A percentile compares a stretch with the other conserved stretches of the same genome.
Evolutionary conservation across 1,140 invertebrate species (phyloP).

Genomic region (Aphelinus atriplicis): DNA sequence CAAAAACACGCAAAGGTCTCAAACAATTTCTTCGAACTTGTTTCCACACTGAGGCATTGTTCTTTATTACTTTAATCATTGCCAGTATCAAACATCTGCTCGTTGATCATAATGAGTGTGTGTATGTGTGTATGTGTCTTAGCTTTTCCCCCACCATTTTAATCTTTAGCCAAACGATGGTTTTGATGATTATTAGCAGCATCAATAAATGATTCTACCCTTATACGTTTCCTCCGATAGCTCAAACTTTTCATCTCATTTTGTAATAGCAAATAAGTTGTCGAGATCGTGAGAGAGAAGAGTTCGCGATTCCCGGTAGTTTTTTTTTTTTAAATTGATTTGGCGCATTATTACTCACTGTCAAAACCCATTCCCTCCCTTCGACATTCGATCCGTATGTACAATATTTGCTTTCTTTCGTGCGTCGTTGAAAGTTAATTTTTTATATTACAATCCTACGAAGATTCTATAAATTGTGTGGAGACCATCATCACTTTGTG

Average conservation of each 20-base stretch:
- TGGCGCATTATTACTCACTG: slow-evolving; percentile 22
- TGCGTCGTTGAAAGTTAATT: slow-evolving; percentile 20
- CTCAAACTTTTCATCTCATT: too few relatives aligned
- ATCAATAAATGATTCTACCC: slow-evolving; percentile 9
- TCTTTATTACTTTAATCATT: slow-evolving; percentile 17
- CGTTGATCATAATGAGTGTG: slow-evolving; percentile 6
- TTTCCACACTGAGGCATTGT: neutral
- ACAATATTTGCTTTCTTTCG: slow-evolving; percentile 33
- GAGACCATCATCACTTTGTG: slow-evolving; percentile 17
- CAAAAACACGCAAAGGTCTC: slow-evolving; percentile 26
- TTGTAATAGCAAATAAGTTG: neutral
- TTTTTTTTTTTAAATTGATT: slow-evolving; percentile 20
- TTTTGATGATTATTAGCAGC: slow-evolving; percentile 13
- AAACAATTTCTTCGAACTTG: neutral
- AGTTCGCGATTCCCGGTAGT: slow-evolving; percentile 32
- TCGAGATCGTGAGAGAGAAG: slow-evolving; percentile 42
- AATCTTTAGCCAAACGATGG: slow-evolving; percentile 9
- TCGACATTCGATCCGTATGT: slow-evolving; percentile 29
- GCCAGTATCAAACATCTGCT: slow-evolving; percentile 25
- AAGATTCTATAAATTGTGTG: slow-evolving; percentile 29
- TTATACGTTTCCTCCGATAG: neutral
- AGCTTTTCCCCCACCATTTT: too few relatives aligned
- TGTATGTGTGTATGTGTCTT: neutral
- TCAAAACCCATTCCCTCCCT: slow-evolving; percentile 25
- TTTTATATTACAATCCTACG: slow-evolving; percentile 30